Base-by-base conservation (phyloP, 2,113 vertebrate species). In the Sapajus apella region DNA sequence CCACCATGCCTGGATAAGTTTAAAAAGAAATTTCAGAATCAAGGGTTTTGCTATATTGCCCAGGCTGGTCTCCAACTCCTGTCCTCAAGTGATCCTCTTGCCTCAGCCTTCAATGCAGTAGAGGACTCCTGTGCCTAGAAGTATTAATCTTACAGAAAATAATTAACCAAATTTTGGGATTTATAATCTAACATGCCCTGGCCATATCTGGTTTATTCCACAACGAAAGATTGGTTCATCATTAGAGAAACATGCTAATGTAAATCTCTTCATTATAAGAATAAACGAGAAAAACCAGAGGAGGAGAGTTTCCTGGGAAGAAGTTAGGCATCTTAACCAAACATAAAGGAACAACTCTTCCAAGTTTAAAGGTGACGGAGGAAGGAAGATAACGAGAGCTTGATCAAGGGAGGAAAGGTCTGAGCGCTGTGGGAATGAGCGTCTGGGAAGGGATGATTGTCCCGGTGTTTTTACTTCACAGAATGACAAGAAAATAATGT, bases 341-440 rank as follows among this genome's bases (percentile, higher is more conserved):
- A n/a, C 2, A 23, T 45, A 91, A 52, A 16, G 21, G 4, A 52
- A 81, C 12, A 25, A 4, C 37, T 72, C 50, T 32, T 25, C 18
- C 5, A 92, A 55, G 11, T 66, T 73, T 27, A 81, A 50, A 80
- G 23, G 1, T 12, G 20, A 80, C 27, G 37, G 43, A 58, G 20
- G n/a, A 61, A 88, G 50, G 18, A 40, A 30, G 14, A 2, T 1
- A 30, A 40, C 43, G 12, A 25, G 64, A 32, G 4, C 45, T 30
- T 47, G 58, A 35, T 37, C 1, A 9, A 17, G 18, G 30, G 17
- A 1, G 2, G 14, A 11, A 43, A 8, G 18, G 5, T 27, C 75
- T 55, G 40, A n/a, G 21, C 4, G 30, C 3, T 5, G 0, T 1
- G 3, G 21, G 13, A 64, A 52, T 9, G 17, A 70, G 50, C 2